These are phyloP conservation scores for Muscidifurax raptorellus DNA, from an alignment of 1,140 invertebrate species.

Conservation along the genomic window DNA sequence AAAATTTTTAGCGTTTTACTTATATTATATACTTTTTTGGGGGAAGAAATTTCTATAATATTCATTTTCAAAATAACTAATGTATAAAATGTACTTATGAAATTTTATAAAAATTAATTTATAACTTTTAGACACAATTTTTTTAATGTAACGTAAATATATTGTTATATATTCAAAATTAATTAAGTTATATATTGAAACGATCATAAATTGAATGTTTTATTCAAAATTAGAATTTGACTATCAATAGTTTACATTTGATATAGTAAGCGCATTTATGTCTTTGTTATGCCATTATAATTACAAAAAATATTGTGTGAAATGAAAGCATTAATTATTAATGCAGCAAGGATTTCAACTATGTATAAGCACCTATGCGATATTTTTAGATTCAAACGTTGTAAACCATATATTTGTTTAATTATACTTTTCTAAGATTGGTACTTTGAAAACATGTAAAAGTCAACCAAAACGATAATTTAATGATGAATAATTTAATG, in stretches of 20 bases:
- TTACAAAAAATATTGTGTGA: not conserved
- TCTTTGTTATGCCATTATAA: not conserved
- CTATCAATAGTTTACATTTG: not conserved
- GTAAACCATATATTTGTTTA: not conserved
- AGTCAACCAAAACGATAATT: not conserved
- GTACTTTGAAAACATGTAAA: conserved; percentile 4
- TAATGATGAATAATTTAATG: not conserved
- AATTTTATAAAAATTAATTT: not conserved
- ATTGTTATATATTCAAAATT: conserved; percentile 1
- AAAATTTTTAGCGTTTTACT: not conserved
- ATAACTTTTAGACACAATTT: not conserved
- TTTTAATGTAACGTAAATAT: not conserved
- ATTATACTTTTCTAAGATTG: not conserved
- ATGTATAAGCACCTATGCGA: too few relatives aligned
- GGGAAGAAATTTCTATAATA: not conserved
- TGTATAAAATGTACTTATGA: not conserved
- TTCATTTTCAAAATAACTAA: not conserved
- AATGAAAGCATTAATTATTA: not conserved
- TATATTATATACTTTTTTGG: not conserved
- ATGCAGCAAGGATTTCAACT: not conserved
- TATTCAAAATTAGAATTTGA: not conserved
- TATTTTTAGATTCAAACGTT: not conserved
- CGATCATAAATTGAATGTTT: not conserved
- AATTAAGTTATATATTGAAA: not conserved
- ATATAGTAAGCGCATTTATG: not conserved